Percentiles rank a stretch among this genome's conserved stretches.
Evolutionary conservation across 2,797 vertebrate species (phyloP).

Genomic region (Numenius phaeopus): DNA sequence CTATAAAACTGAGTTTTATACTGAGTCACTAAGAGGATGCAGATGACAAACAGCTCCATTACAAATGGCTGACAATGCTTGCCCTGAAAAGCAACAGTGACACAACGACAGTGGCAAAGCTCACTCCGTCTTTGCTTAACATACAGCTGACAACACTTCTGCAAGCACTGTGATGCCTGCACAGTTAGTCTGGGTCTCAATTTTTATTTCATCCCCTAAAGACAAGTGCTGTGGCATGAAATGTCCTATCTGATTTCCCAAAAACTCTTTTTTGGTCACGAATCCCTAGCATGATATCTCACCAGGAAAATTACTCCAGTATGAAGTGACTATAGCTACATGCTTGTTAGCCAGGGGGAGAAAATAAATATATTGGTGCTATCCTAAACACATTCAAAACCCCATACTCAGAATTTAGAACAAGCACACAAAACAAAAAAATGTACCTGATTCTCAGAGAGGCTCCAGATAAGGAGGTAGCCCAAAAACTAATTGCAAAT

Average conservation of each 20-base stretch:
- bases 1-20: neutral
- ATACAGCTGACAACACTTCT: neutral
- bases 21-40: neutral
- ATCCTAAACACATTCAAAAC: neutral
- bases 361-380: neutral
- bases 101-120: neutral
- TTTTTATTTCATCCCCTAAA: neutral
- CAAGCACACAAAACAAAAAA: neutral
- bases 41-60: neutral
- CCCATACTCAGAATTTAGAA: neutral
- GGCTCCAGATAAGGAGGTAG: neutral
- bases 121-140: neutral
- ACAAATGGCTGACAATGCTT: neutral
- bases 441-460: neutral
- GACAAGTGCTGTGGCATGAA: neutral
- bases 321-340: neutral
- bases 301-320: neutral
- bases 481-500: neutral
- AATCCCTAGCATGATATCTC: neutral
- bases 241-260: neutral
- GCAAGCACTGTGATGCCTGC: neutral
- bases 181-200: neutral
- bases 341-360: rapidly evolving
- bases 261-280: neutral
- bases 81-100: neutral